phyloP scores from a whole-genome alignment of 1,140 invertebrate species.

The Hyphantria cunea region DNA sequence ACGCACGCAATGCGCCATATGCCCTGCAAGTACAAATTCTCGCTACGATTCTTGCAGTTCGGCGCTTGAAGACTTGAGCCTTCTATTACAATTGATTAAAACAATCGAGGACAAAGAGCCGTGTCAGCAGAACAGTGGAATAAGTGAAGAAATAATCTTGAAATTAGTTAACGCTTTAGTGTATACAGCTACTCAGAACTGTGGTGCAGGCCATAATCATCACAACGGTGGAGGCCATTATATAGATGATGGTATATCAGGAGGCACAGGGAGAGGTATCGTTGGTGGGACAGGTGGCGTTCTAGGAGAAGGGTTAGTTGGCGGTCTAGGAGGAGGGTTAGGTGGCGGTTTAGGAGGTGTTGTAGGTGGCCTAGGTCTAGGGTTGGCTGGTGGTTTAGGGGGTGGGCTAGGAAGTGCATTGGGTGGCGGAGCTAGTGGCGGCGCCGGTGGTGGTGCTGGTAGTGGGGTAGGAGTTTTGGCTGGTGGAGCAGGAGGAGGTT shows the following conservation, averaged over 20 bases:
- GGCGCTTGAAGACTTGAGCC: conserved; percentile 25
- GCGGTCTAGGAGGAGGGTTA: background rate
- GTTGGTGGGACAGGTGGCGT: background rate
- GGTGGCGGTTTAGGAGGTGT: background rate
- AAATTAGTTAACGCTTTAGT: conserved; percentile 65
- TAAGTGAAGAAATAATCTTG: conserved; percentile 56
- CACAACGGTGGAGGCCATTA: background rate
- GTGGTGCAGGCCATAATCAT: conserved; percentile 10
- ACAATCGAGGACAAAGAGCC: conserved; percentile 41
- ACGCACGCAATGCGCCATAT: background rate
- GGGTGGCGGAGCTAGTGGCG: no score
- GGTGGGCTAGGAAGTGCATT: background rate
- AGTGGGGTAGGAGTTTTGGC: background rate
- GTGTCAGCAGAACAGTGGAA: background rate
- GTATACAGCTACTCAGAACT: conserved; percentile 41
- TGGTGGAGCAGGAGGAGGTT: background rate
- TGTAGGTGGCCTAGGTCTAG: background rate
- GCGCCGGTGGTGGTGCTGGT: background rate
- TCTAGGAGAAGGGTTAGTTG: background rate
- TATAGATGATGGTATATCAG: background rate
- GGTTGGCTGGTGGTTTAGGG: background rate
- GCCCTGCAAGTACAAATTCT: background rate
- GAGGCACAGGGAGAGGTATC: conserved; percentile 7
- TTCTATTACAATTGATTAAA: conserved; percentile 19
- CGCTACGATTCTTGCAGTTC: conserved; percentile 21